Evolutionary conservation across 2,888 invertebrate genomes (phyloP).

Genomic region (Oxyscelio sp.): DNA sequence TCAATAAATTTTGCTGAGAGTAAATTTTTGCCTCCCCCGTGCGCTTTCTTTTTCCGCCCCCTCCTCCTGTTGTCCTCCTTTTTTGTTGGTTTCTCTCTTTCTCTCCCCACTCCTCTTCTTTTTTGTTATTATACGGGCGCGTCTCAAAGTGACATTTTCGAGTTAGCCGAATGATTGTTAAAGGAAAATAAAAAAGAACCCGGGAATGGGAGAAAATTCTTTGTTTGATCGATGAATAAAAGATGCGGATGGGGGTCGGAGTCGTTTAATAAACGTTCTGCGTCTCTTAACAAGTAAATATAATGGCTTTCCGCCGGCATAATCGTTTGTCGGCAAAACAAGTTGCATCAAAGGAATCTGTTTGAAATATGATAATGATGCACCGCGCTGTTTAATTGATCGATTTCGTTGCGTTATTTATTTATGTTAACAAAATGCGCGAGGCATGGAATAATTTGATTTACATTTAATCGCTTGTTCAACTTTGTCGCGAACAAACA

Average conservation of each 20-base stretch:
- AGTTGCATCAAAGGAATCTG: constrained; percentile 22
- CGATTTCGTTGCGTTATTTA: too few relatives aligned
- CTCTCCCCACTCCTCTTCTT: constrained; percentile 10
- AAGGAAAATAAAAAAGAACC: constrained; percentile 16
- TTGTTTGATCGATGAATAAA: constrained; percentile 65
- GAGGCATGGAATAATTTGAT: too few relatives aligned
- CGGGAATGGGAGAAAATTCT: constrained; percentile 23
- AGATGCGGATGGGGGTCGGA: constrained; percentile 39
- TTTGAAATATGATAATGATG: constrained; percentile 21
- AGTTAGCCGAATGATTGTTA: constrained; percentile 69
- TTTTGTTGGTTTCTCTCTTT: too few relatives aligned
- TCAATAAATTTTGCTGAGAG: constrained; percentile 72
- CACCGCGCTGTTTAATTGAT: constrained; percentile 4
- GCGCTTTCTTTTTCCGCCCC: background rate
- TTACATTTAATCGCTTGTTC: too few relatives aligned
- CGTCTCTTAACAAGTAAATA: constrained; percentile 53
- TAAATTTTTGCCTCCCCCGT: constrained; percentile 35
- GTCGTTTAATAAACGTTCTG: constrained; percentile 60
- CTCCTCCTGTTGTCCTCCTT: too few relatives aligned
- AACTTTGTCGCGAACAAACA: too few relatives aligned
- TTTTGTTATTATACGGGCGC: constrained; percentile 43
- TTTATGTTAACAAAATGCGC: too few relatives aligned
- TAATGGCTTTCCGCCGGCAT: constrained; percentile 41
- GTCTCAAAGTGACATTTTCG: constrained; percentile 62
- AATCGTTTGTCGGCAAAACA: constrained; percentile 43